These are phyloP conservation scores for Vimba vimba DNA, from an alignment of 2,113 vertebrate species.

Conservation along the genomic window DNA sequence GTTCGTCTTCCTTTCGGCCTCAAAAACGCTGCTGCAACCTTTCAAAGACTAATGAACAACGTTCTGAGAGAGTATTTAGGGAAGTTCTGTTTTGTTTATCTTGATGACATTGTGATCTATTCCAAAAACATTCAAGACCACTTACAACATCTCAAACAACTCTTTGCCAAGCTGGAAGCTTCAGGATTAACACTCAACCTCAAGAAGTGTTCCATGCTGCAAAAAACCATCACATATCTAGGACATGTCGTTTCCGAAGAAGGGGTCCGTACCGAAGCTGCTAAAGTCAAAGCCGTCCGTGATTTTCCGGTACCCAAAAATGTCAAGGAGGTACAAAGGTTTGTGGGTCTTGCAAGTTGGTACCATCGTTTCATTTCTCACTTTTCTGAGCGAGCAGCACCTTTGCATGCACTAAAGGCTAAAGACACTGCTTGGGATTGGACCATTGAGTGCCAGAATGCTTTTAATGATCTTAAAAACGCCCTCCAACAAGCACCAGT, in stretches of 20 bases:
- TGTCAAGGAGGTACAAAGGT: too few species aligned
- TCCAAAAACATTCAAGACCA: too few species aligned
- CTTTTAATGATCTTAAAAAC: not conserved
- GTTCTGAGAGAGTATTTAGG: too few species aligned
- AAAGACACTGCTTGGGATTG: not conserved
- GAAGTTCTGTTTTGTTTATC: too few species aligned
- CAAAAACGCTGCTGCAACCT: too few species aligned
- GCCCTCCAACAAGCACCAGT: not conserved
- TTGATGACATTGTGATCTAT: too few species aligned
- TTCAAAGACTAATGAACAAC: too few species aligned
- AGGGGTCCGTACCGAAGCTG: too few species aligned
- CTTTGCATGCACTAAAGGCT: not conserved
- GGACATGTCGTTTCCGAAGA: not conserved
- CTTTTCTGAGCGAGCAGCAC: not conserved
- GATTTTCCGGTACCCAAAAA: too few species aligned
- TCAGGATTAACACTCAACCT: not conserved
- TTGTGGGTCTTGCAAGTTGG: too few species aligned
- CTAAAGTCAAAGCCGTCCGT: too few species aligned
- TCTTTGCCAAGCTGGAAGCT: not conserved
- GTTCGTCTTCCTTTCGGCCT: too few species aligned
- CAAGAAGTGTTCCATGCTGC: not conserved
- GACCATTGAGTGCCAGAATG: not conserved
- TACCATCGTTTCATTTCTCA: not conserved
- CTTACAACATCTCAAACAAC: slow-evolving; percentile 3
- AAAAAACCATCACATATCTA: not conserved